Conservation (phyloP, 2,888 invertebrate genomes). For the Trichogramma dendrolimi region DNA sequence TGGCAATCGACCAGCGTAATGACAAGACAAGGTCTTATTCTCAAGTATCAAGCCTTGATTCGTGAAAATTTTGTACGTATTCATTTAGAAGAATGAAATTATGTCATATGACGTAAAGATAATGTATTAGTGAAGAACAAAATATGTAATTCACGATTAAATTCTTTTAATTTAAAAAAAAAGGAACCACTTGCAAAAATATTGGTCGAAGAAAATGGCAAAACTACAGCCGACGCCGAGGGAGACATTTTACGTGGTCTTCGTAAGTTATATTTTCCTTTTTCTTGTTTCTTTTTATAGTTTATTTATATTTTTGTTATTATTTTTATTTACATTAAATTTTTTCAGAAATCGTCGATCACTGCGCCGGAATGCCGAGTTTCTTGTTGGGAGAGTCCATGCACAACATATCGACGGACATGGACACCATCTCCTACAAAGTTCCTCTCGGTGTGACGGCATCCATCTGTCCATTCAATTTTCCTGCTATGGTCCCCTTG, state of each 20-base stretch:
- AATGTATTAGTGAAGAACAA: background rate
- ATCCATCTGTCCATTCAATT: constrained; percentile 98
- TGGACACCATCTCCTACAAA: constrained; percentile 93
- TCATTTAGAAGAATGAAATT: background rate
- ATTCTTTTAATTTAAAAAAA: background rate
- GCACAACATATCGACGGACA: constrained; percentile 82
- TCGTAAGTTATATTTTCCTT: constrained; percentile 64
- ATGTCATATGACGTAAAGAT: background rate
- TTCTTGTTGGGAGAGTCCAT: constrained; percentile 91
- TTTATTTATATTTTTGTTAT: background rate
- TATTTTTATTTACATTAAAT: constrained; percentile 2
- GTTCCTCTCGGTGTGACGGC: constrained; percentile 89
- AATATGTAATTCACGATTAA: background rate
- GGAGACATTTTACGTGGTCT: constrained; percentile 96
- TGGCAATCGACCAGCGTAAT: constrained; percentile 92
- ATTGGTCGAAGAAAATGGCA: constrained; percentile 95
- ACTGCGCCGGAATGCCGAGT: constrained; percentile 88
- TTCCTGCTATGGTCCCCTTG: constrained; percentile 98
- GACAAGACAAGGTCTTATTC: constrained; percentile 89
- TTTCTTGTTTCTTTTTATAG: background rate
- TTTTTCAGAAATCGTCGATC: constrained; percentile 88
- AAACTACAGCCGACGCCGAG: constrained; percentile 93
- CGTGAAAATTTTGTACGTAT: constrained; percentile 49
- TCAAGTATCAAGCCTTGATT: constrained; percentile 60
- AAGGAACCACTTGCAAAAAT: constrained; percentile 80